Base-by-base conservation (phyloP, 37 sponge, comb jelly and placozoan genomes). In the Theonella swinhoei region DNA sequence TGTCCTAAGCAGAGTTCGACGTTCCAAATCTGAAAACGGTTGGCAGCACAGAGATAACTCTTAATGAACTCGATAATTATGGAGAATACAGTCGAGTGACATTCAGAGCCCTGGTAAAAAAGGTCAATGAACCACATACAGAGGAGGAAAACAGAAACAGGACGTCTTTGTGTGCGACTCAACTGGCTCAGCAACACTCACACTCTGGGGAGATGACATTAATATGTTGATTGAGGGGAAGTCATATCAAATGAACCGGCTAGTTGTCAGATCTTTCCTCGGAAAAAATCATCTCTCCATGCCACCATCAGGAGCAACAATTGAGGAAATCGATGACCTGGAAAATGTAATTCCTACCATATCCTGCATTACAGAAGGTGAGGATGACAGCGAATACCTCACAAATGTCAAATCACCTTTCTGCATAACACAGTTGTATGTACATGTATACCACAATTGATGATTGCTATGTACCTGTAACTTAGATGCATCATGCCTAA, bases 291-390 rank as follows among this genome's bases (percentile, higher is more conserved):
- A n/a, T 8, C 17, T 66, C 7, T 66, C 68, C 5, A 7, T 66
- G 7, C 68, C 68, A 66, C 8, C 31, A 8, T 23, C 31, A 23
- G 68, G 68, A 5, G 9, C 68, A 23, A 66, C 31, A 30, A 66
- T 66, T 66, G 68, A 66, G n/a, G 68, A 66, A 29, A 66, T 19
- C 7, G 31, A n/a, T 19, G 68, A 66, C 68, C 68, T 66, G 28
- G 68, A 47, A 47, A 47, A 47, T 47, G 54, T 47, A 47, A 47
- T 47, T 47, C n/a, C n/a, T n/a, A n/a, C n/a, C n/a, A n/a, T n/a
- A n/a, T n/a, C n/a, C n/a, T n/a, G n/a, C n/a, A n/a, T n/a, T n/a
- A n/a, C n/a, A n/a, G n/a, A n/a, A n/a, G n/a, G n/a, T n/a, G n/a
- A n/a, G n/a, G n/a, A n/a, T n/a, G n/a, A n/a, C n/a, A n/a, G n/a